Conservation (phyloP, 2,113 vertebrate species). For the Heterotilapia buettikoferi region DNA sequence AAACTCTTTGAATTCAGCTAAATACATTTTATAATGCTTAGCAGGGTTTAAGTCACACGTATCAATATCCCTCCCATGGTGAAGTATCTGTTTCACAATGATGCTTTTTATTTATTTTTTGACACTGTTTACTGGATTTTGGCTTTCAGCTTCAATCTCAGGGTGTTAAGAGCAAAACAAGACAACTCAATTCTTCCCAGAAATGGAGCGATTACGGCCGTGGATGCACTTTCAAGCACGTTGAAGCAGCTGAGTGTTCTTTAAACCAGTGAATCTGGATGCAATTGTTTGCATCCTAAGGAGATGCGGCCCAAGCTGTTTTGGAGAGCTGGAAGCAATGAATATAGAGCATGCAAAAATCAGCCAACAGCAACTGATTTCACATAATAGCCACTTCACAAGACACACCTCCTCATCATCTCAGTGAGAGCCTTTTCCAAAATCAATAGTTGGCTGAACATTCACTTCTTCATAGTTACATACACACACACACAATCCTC, state of each 20-base stretch:
- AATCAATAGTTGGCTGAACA: slow-evolving; percentile 68
- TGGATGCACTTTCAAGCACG: neutral
- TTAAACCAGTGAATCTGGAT: neutral
- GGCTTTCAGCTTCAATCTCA: neutral
- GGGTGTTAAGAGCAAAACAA: neutral
- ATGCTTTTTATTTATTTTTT: neutral
- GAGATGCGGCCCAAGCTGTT: slow-evolving; percentile 23
- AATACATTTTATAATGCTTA: neutral
- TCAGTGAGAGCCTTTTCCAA: slow-evolving; percentile 57
- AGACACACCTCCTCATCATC: slow-evolving; percentile 59
- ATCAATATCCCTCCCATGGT: neutral
- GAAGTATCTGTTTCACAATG: neutral
- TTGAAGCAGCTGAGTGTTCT: neutral
- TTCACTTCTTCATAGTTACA: slow-evolving; percentile 37
- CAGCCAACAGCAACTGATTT: slow-evolving; percentile 50
- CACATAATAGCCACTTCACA: slow-evolving; percentile 58
- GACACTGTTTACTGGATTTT: neutral
- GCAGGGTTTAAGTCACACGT: neutral
- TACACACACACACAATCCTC: neutral
- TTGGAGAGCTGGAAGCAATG: slow-evolving; percentile 32
- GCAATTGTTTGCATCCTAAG: neutral
- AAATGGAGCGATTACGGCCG: neutral
- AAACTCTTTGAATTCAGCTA: neutral
- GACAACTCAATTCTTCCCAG: neutral
- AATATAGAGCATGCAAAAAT: slow-evolving; percentile 47